Percentiles rank a stretch among this genome's conserved stretches.
Conservation (phyloP, 2,888 invertebrate genomes). For the Pecten maximus region DNA sequence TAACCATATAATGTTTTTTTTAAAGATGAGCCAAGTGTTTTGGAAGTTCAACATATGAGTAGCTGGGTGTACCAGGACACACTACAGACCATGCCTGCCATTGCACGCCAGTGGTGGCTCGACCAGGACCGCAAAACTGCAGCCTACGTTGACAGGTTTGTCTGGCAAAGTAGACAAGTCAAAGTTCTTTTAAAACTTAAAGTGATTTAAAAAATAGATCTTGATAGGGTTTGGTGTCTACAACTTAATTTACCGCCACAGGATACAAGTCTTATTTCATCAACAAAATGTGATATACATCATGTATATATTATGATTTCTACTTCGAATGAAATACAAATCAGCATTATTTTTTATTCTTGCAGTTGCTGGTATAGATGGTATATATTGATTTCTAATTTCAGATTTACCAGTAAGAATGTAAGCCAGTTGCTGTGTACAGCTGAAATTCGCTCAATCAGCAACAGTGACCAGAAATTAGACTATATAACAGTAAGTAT, state of each 20-base stretch:
- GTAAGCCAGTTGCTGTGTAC: constrained; percentile 88
- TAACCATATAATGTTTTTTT: constrained; percentile 38
- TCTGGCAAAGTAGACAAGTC: too few relatives aligned
- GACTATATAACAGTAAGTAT: constrained; percentile 74
- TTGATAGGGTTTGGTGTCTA: neutral
- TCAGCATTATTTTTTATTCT: too few relatives aligned
- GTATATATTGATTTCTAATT: constrained; percentile 39
- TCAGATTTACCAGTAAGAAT: constrained; percentile 84
- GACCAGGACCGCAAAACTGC: constrained; percentile 86
- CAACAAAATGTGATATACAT: neutral
- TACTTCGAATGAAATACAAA: too few relatives aligned
- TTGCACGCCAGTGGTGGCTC: constrained; percentile 91
- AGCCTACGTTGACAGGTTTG: constrained; percentile 87
- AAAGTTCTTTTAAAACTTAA: too few relatives aligned
- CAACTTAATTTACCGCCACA: neutral
- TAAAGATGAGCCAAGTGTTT: constrained; percentile 51
- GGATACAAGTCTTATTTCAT: neutral
- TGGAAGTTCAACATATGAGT: constrained; percentile 84
- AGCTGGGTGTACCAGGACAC: constrained; percentile 88
- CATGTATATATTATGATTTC: too few relatives aligned
- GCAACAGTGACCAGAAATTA: constrained; percentile 77
- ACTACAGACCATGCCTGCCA: constrained; percentile 87
- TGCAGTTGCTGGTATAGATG: too few relatives aligned
- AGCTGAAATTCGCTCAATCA: constrained; percentile 87
- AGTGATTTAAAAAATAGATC: neutral